Base-by-base conservation (phyloP, 1,140 invertebrate species). In the Aradophagus sp. region DNA sequence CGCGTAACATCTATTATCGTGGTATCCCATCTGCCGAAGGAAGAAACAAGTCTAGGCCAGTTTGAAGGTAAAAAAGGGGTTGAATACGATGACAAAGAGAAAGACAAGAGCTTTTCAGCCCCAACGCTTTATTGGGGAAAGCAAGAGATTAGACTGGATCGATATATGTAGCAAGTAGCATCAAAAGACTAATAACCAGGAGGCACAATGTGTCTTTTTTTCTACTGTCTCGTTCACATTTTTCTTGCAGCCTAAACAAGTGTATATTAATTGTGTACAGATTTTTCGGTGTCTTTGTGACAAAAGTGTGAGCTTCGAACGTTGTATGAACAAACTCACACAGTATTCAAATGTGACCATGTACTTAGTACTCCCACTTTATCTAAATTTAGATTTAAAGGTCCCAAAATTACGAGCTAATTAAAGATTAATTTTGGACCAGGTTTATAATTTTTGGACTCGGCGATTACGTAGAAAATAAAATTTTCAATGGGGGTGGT, bases 101-200 rank as follows among this genome's bases (percentile, higher is more conserved):
- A 58, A 61, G 69, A 72, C 48, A 35, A 72, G 69, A 19, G 55
- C 55, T 61, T 56, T 52, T 56, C 42, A 69, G 59, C 20, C 45
- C 52, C 20, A 36, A 68, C 45, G 52, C 52, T 65, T 68, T 69
- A 44, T 65, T 56, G 71, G 41, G 23, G 53, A 68, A 69, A 65
- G 66, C 45, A 52, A 69, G 38, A 66, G 65, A 66, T 74, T 66
- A 66, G 53, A 53, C 12, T 17, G 32, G 56, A 62, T 67, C 63
- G 56, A 67, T 67, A n/a, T n/a, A 66, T 31, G 23, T 45, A 29
- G 45, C 17, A 41, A 56, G 36, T 55, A 41, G 63, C 62, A 58
- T 73, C 53, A 26, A 61, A 69, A 67, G 56, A 67, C 70, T 63
- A 72, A 65, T 71, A 41, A 72, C 44, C 34, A 16, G 34, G 13